Conservation (phyloP, 2,113 vertebrate genomes). For the Cyprinus carpio region DNA sequence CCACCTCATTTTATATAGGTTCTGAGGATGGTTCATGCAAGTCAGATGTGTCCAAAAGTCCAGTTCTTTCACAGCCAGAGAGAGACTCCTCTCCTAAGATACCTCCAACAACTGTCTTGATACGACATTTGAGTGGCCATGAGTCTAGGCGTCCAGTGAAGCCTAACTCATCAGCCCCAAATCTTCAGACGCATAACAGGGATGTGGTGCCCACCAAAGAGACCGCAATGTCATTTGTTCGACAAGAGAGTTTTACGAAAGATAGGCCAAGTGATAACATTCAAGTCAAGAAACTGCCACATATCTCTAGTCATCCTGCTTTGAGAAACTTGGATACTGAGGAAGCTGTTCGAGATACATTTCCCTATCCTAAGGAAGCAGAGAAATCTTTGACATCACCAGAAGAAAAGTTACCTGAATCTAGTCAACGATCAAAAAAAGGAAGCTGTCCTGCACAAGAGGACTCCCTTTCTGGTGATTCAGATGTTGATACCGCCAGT, state of each 20-base stretch:
- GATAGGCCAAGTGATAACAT: slow-evolving; percentile 77
- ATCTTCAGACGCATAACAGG: slow-evolving; percentile 73
- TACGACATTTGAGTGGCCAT: slow-evolving; percentile 70
- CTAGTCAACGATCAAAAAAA: slow-evolving; percentile 64
- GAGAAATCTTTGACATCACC: slow-evolving; percentile 82
- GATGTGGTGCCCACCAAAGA: slow-evolving; percentile 75
- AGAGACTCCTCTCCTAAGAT: slow-evolving; percentile 65
- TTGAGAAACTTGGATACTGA: slow-evolving; percentile 81
- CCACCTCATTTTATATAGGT: slow-evolving; percentile 84
- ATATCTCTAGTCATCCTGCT: slow-evolving; percentile 88
- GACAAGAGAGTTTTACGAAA: slow-evolving; percentile 95
- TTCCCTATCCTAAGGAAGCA: slow-evolving; percentile 81
- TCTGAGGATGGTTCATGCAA: slow-evolving; percentile 76
- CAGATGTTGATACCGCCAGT: slow-evolving; percentile 91
- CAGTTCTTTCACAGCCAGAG: slow-evolving; percentile 61
- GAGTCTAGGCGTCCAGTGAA: slow-evolving; percentile 76
- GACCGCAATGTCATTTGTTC: slow-evolving; percentile 67
- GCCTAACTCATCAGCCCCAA: slow-evolving; percentile 79
- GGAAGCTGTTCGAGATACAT: slow-evolving; percentile 77
- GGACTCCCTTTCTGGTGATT: slow-evolving; percentile 90
- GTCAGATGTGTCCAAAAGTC: slow-evolving; percentile 60
- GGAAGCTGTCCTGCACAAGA: slow-evolving; percentile 76
- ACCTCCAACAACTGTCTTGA: slow-evolving; percentile 70
- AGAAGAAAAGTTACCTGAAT: slow-evolving; percentile 80
- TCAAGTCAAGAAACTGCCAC: slow-evolving; percentile 82